phyloP scores from a whole-genome alignment of 1,140 invertebrate genomes.

The Drosophila melanica region DNA sequence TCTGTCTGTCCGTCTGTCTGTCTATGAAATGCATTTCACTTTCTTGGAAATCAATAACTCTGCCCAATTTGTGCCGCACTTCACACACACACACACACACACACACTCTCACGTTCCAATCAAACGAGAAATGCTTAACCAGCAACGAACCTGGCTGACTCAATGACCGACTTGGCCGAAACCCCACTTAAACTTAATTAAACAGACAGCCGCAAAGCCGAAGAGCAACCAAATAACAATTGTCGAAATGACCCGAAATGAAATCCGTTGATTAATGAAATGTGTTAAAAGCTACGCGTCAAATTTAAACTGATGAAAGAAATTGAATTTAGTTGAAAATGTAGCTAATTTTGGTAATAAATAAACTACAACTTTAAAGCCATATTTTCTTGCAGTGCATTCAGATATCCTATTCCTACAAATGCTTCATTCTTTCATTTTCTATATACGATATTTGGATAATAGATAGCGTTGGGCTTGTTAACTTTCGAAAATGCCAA shows the following conservation, averaged over 20 bases:
- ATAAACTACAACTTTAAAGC: slow-evolving; percentile 8
- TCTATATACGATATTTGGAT: slow-evolving; percentile 21
- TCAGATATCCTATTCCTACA: too few relatives aligned
- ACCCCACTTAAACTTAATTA: slow-evolving; percentile 55
- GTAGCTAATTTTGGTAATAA: too few relatives aligned
- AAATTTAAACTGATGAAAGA: not conserved
- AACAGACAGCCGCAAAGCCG: slow-evolving; percentile 17
- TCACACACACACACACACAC: slow-evolving; percentile 33
- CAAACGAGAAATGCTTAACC: slow-evolving; percentile 25
- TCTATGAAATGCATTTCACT: slow-evolving; percentile 69
- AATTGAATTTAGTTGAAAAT: too few relatives aligned
- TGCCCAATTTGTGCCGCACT: slow-evolving; percentile 37
- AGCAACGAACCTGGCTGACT: slow-evolving; percentile 8
- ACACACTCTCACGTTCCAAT: slow-evolving; percentile 49
- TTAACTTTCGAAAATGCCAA: slow-evolving; percentile 66
- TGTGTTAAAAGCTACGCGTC: slow-evolving; percentile 10
- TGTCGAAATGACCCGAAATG: slow-evolving; percentile 32
- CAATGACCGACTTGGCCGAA: slow-evolving; percentile 25
- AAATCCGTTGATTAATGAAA: slow-evolving; percentile 27
- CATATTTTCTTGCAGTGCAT: not conserved
- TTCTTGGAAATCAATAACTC: slow-evolving; percentile 73
- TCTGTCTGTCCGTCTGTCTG: too few relatives aligned
- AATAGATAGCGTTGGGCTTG: slow-evolving; percentile 52
- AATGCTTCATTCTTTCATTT: slow-evolving; percentile 12
- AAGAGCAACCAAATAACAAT: slow-evolving; percentile 15